Evolutionary conservation across 2,797 vertebrate species (phyloP).

Genomic region (Neomorphus geoffroyi): DNA sequence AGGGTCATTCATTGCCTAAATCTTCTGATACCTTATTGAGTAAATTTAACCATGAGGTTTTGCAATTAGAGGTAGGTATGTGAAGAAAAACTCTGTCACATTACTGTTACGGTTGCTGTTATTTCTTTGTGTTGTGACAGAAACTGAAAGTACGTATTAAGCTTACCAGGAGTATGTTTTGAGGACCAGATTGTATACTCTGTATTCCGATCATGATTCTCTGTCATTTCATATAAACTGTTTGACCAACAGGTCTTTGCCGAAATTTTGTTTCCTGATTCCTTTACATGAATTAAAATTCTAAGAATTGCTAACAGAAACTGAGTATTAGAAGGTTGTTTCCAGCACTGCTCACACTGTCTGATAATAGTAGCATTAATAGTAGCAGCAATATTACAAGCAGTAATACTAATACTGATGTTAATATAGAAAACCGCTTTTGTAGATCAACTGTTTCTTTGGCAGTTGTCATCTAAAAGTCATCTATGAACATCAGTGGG

Average conservation of each 20-base stretch:
- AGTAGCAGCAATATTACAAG: neutral
- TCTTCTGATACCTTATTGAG: neutral
- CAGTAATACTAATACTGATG: neutral
- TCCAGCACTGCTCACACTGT: neutral
- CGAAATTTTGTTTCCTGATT: neutral
- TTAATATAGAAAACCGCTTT: neutral
- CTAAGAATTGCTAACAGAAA: neutral
- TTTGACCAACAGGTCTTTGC: neutral
- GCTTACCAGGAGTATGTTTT: neutral
- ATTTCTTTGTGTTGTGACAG: neutral
- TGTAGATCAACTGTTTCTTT: neutral
- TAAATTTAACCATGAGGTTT: neutral
- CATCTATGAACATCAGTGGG: neutral
- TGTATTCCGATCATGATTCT: neutral
- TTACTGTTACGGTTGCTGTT: neutral
- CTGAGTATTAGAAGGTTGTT: neutral
- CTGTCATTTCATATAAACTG: neutral
- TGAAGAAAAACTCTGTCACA: neutral
- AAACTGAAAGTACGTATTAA: neutral
- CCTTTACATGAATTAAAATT: neutral
- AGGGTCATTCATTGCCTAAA: neutral
- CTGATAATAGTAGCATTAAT: neutral
- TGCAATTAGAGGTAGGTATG: neutral
- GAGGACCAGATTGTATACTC: neutral
- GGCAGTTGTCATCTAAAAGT: neutral